Base-by-base conservation (phyloP, 2,888 invertebrate genomes). In the Parasteatoda lunata region DNA sequence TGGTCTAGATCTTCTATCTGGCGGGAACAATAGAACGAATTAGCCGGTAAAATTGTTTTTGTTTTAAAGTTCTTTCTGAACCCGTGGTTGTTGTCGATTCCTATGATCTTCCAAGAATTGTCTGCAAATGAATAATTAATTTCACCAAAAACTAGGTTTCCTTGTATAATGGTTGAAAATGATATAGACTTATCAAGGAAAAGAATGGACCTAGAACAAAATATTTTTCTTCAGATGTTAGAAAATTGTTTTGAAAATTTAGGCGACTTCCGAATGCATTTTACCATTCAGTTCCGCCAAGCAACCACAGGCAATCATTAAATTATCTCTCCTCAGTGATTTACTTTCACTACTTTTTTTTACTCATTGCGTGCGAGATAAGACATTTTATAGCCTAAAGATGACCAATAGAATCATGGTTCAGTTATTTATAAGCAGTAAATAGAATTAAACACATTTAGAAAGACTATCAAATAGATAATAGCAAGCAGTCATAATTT, bases 251-350 rank as follows among this genome's bases (percentile, higher is more conserved):
- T 59, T n/a, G 9, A n/a, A 7, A 59, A 59, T 59, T 59, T n/a
- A n/a, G 9, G n/a, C 5, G n/a, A 80, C 85, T 86, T 86, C 85
- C 85, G 85, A 86, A 64, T 75, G 64, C 68, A 70, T 59, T 75
- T 73, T 80, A 45, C 48, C n/a, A 11, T 49, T 69, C 51, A 45
- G 72, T 77, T 83, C 77, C 78, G 70, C 64, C 30, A 54, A 11
- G 9, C 59, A 13, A 77, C 68, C 69, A 49, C 49, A 45, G 65
- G 76, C 65, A 66, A 66, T 69, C 48, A 15, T 8, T 15, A 72
- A 72, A 72, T 68, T 68, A 30, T 30, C 5, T 68, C 30, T 30
- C 9, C 45, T 68, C 59, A 7, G 66, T 30, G n/a, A 30, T 68
- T 68, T 8, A 30, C 30, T 68, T 68, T 9, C 30, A 15, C 59